Evolutionary conservation across 2,797 vertebrate genomes (phyloP), one percentile per base, ranked within the genome.

Genomic region (Acipenser oxyrinchus): DNA sequence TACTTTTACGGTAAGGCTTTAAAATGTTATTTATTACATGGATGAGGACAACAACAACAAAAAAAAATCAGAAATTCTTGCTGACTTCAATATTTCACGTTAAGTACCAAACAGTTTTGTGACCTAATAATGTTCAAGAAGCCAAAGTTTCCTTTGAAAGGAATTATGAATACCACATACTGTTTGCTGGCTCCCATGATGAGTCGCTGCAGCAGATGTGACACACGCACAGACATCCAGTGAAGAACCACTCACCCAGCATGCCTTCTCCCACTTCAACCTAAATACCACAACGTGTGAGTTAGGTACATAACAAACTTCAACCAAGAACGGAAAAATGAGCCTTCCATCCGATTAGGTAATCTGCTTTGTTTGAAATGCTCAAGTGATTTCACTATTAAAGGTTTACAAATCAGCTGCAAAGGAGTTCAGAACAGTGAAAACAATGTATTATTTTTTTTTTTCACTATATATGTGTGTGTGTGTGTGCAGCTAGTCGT

Each of bases 151-250:
- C 75, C 83, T 83, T 78, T 71, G 75, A 77, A 72, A 74, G 73
- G 74, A 86, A 88, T 84, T 74, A 81, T 81, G 70, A 83, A 77
- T 77, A 69, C 65, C 71, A 71, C 77, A 74, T 66, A 80, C 82
- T 81, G 81, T 81, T 83, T 75, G 75, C 73, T 71, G 82, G 77
- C 75, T 76, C 73, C 18, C 48, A 55, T 73, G 76, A 85, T 75
- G 86, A 82, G 78, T 74, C 76, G 76, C 80, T 79, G 68, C 72
- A 86, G 76, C 74, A 84, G 85, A 81, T 73, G 78, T 76, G 76
- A 84, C 74, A 63, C 68, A 76, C 76, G 84, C 74, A 63, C 68
- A 77, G 81, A 85, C 72, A 77, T 64, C 15, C 49, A 65, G 69
- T 52, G 69, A 70, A 77, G 75, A 74, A 74, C 70, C 75, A 79